Evolutionary conservation across 2,888 invertebrate species (phyloP).

Genomic region (Clivina fossor): DNA sequence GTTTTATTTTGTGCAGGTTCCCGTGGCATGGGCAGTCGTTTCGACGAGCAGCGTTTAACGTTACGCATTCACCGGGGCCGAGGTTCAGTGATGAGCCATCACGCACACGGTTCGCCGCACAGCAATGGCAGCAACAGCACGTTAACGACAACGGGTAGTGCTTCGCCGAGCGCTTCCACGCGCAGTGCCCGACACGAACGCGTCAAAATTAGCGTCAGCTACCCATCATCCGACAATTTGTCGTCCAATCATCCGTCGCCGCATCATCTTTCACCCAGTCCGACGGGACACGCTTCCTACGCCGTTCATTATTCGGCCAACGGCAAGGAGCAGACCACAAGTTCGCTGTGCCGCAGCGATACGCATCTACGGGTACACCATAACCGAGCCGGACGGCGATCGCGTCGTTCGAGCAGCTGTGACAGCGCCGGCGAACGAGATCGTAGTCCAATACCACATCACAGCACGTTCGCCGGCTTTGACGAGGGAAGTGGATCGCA

Average conservation of each 20-base stretch:
- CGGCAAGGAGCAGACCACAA: constrained; percentile 63
- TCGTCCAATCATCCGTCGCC: constrained; percentile 46
- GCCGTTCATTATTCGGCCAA: constrained; percentile 70
- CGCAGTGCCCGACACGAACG: constrained; percentile 70
- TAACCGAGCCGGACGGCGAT: constrained; percentile 30
- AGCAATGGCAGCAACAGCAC: constrained; percentile 71
- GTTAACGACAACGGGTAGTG: constrained; percentile 68
- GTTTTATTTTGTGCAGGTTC: constrained; percentile 52
- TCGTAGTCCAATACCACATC: constrained; percentile 56
- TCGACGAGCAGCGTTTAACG: constrained; percentile 88
- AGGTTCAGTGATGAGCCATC: constrained; percentile 60
- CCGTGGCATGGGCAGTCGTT: constrained; percentile 72
- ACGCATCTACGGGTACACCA: constrained; percentile 61
- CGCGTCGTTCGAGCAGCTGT: constrained; percentile 56
- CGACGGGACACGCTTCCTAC: constrained; percentile 56
- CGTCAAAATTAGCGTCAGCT: constrained; percentile 84
- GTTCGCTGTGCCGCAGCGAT: constrained; percentile 55
- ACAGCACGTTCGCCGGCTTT: constrained; percentile 36
- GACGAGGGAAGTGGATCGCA: constrained; percentile 45
- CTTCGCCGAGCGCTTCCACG: constrained; percentile 62
- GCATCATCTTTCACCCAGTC: constrained; percentile 49
- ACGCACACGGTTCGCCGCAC: constrained; percentile 63
- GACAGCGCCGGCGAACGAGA: constrained; percentile 55
- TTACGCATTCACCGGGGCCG: constrained; percentile 88
- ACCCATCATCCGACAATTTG: constrained; percentile 75